Base-by-base conservation (phyloP, 2,797 vertebrate species). In the Hylomyscus alleni region DNA sequence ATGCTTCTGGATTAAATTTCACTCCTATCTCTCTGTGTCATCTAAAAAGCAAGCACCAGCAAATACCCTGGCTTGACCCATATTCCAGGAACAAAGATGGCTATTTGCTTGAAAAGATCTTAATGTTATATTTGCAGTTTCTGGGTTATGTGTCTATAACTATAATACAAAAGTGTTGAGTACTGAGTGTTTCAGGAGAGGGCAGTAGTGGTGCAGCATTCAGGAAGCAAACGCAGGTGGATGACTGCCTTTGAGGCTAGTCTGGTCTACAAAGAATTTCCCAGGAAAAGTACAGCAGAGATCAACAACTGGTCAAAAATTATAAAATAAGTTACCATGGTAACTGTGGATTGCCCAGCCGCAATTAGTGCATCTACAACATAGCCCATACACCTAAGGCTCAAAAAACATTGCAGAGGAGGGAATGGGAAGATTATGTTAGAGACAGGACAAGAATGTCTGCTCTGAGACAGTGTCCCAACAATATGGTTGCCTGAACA, bases 91-190 rank as follows among this genome's bases (percentile, higher is more conserved):
- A 62, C 31, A 47, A 47, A 44, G n/a, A 31, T n/a, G 54, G 14
- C n/a, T 34, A 40, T 88, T 76, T 60, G 24, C 34, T 92, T 62
- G 37, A 93, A 92, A 95, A 92, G 31, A 69, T 58, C 2, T n/a
- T 92, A 15, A 12, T 37, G 20, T 82, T 50, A 52, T 44, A 24
- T 14, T 72, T 88, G n/a, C 62, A 67, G 40, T 62, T 90, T 83
- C 52, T 58, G 50, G 47, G 22, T 60, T 26, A 20, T 52, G 65
- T 29, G 34, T 92, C 26, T 52, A 10, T n/a, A 89, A 82, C 78
- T 37, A 87, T 50, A 87, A 80, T 5, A 50, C 40, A 85, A 50
- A 10, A 76, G n/a, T 76, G 47, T 88, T 31, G 87, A 85, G 2
- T 82, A 44, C n/a, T 4, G 50, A 87, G 22, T 62, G 89, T 94